Base-by-base conservation (phyloP, 2,113 vertebrate genomes). In the Maccullochella peelii region DNA sequence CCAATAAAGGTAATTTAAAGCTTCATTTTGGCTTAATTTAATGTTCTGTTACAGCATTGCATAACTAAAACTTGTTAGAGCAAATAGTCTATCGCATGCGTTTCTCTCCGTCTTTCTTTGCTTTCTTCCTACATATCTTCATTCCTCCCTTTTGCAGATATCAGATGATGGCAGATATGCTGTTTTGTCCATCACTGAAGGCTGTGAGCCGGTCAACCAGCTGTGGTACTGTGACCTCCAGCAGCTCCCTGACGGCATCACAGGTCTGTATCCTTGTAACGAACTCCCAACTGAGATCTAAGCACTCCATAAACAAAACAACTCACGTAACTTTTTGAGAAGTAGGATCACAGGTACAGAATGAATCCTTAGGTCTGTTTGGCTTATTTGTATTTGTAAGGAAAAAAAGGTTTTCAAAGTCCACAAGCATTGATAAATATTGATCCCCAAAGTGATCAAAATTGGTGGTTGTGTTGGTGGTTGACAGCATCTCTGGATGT, bases 201-300 rank as follows among this genome's bases (percentile, higher is more conserved):
- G 95, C 40, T 96, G 95, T 76, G 89, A 95, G 68, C 95, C 95
- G 0, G 94, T 96, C 15, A 96, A 96, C 92, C 93, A 85, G 85
- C 88, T 96, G 82, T 96, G 95, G 95, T 96, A 95, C 91, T 96
- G 95, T 5, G 94, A 96, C 90, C 92, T 96, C 3, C 88, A 95
- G 83, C 80, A 90, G 84, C 92, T 96, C 11, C 76, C 93, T 4
- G 44, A 82, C 5, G 95, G 95, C 55, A 95, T 96, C 86, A 90
- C 90, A 87, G 95, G 95, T 95, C 47, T 25, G 91, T 74, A 2
- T 2, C 25, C 16, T 14, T 30, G 27, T n/a, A 14, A 55, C 5
- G 1, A 33, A 25, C 62, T 66, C 40, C 3, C 20, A 1, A 20
- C 44, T 54, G 8, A 62, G 30, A 40, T 40, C 12, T 21, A 9